These are phyloP conservation scores for Itoplectis maculator DNA, from an alignment of 2,888 invertebrate species.

Conservation along the genomic window DNA sequence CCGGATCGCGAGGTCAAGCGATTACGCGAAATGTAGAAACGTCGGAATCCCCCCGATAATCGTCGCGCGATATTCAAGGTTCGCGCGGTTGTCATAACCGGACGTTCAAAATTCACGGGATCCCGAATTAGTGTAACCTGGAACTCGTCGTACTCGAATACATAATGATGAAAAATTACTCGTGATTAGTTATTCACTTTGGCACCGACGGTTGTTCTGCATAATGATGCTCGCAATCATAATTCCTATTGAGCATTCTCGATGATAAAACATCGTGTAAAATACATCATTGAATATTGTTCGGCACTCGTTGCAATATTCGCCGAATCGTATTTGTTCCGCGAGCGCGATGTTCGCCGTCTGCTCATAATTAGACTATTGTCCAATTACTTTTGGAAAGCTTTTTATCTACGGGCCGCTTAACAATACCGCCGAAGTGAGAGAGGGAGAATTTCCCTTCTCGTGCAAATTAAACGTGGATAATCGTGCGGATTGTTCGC, in stretches of 20 bases:
- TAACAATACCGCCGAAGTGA: background rate
- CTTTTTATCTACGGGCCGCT: background rate
- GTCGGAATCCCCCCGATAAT: background rate
- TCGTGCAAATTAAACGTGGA: background rate
- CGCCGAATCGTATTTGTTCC: background rate
- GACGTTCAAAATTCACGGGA: background rate
- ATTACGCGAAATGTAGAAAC: slow-evolving; percentile 41
- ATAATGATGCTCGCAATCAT: background rate
- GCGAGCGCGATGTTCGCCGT: background rate
- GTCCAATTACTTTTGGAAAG: background rate
- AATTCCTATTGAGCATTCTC: background rate
- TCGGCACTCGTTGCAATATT: background rate
- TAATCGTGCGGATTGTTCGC: background rate
- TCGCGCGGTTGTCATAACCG: background rate
- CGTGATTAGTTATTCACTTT: background rate
- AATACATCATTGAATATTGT: background rate
- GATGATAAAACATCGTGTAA: background rate
- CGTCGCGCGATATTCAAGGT: background rate
- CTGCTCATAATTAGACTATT: background rate
- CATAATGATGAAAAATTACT: background rate
- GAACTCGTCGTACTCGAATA: background rate
- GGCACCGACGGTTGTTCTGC: background rate
- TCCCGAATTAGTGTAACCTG: background rate
- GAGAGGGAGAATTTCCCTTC: background rate
- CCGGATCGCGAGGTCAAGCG: slow-evolving; percentile 64